A percentile compares a stretch with the other conserved stretches of the same genome.
phyloP scores from a whole-genome alignment of 2,797 vertebrate genomes.

The Alauda arvensis region DNA sequence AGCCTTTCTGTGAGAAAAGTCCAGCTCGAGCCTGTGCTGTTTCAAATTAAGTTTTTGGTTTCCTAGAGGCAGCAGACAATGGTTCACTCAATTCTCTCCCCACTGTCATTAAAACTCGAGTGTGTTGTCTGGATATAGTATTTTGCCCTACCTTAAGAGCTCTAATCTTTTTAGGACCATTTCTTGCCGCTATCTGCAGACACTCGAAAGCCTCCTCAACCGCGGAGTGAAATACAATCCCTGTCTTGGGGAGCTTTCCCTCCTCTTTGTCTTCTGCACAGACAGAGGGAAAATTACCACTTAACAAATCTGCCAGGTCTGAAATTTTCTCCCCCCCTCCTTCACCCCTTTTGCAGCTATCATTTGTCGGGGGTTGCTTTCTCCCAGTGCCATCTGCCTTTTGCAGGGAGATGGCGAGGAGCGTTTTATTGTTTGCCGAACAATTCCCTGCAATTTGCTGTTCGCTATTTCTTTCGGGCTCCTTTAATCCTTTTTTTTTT shows the following conservation, averaged over 20 bases:
- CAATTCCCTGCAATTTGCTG: conserved; percentile 53
- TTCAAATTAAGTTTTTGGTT: conserved; percentile 58
- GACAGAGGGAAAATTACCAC: conserved; percentile 52
- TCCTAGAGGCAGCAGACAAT: conserved; percentile 61
- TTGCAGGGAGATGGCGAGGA: conserved; percentile 35
- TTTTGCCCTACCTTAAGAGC: conserved; percentile 57
- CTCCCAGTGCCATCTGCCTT: conserved; percentile 18
- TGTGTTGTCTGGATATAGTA: conserved; percentile 50
- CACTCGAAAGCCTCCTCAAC: conserved; percentile 39
- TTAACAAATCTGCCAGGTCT: conserved; percentile 48
- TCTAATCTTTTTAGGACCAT: conserved; percentile 57
- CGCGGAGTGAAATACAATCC: conserved; percentile 58
- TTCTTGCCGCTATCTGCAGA: conserved; percentile 35
- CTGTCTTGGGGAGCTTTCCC: conserved; percentile 40
- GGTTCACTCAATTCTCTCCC: conserved; percentile 35
- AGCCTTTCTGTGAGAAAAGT: conserved; percentile 19
- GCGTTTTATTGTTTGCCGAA: conserved; percentile 46
- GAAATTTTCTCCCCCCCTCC: conserved; percentile 13
- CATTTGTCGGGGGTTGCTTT: conserved; percentile 38
- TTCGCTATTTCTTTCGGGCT: conserved; percentile 5
- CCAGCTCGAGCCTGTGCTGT: not conserved
- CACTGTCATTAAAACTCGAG: conserved; percentile 59
- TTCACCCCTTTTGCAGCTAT: conserved; percentile 22
- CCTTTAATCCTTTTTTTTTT: conserved; percentile 47
- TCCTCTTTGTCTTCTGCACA: conserved; percentile 58